phyloP scores from a whole-genome alignment of 2,888 invertebrate genomes.

The Piscicola geometra region DNA sequence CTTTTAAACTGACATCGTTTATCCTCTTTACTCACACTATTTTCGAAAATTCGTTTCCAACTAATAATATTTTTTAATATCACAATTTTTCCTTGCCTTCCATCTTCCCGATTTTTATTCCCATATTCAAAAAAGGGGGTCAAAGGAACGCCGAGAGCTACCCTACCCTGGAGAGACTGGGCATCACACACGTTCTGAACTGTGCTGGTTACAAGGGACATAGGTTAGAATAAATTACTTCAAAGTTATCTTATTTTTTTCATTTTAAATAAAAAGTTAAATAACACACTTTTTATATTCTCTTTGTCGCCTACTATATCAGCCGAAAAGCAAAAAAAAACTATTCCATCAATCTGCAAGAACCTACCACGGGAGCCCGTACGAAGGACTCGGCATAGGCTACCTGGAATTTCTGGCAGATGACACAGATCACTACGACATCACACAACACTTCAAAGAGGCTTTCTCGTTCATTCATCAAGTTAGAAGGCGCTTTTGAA shows the following conservation, averaged over 20 bases:
- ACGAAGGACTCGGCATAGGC: conserved; percentile 42
- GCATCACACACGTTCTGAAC: conserved; percentile 44
- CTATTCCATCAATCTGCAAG: background rate
- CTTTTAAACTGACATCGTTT: too few relatives aligned
- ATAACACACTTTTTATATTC: too few relatives aligned
- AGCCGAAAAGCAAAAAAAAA: too few relatives aligned
- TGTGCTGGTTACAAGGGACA: conserved; percentile 43
- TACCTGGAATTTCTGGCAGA: conserved; percentile 43
- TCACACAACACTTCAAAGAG: conserved; percentile 43
- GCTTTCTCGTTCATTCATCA: conserved; percentile 41
- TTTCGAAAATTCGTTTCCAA: too few relatives aligned
- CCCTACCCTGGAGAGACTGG: conserved; percentile 37
- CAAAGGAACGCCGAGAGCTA: conserved; percentile 43
- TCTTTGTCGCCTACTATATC: too few relatives aligned
- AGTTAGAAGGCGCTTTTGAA: conserved; percentile 5
- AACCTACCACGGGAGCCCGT: conserved; percentile 39
- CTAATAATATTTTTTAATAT: too few relatives aligned
- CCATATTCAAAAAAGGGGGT: conserved; percentile 38
- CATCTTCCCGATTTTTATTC: too few relatives aligned
- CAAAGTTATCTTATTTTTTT: too few relatives aligned
- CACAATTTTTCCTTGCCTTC: too few relatives aligned
- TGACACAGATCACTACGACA: conserved; percentile 44
- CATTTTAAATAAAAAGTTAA: too few relatives aligned
- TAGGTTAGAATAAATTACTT: too few relatives aligned
- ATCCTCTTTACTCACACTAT: too few relatives aligned